phyloP scores from a whole-genome alignment of 1,140 invertebrate genomes.

The Nasonia vitripennis region DNA sequence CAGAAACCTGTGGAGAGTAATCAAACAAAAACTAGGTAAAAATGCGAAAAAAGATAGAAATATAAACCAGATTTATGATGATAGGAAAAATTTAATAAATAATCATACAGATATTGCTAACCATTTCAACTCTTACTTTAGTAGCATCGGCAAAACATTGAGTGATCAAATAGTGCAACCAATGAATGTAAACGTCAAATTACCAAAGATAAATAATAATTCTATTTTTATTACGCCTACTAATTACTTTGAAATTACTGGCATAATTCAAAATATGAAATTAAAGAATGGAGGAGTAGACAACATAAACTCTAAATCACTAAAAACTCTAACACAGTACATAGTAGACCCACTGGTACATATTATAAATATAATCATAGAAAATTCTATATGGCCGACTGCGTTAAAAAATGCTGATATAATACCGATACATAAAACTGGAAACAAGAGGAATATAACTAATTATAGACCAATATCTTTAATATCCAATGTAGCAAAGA shows the following conservation, averaged over 20 bases:
- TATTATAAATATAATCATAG: neutral
- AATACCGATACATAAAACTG: slow-evolving; percentile 29
- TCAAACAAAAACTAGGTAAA: no score
- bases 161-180: neutral
- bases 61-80: no score
- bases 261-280: neutral
- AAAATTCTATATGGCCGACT: neutral
- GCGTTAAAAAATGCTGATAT: neutral
- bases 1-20: no score
- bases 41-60: no score
- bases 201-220: no score
- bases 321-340: neutral
- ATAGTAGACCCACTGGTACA: neutral
- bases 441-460: neutral
- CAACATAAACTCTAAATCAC: neutral
- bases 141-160: neutral
- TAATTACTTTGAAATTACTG: neutral
- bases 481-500: no score
- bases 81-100: no score
- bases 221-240: no score
- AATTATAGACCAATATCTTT: no score
- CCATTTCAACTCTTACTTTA: no score
- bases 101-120: no score
- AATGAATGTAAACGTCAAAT: no score
- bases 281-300: neutral